Base-by-base conservation (phyloP, 2,113 vertebrate genomes). In the Zingel zingel region DNA sequence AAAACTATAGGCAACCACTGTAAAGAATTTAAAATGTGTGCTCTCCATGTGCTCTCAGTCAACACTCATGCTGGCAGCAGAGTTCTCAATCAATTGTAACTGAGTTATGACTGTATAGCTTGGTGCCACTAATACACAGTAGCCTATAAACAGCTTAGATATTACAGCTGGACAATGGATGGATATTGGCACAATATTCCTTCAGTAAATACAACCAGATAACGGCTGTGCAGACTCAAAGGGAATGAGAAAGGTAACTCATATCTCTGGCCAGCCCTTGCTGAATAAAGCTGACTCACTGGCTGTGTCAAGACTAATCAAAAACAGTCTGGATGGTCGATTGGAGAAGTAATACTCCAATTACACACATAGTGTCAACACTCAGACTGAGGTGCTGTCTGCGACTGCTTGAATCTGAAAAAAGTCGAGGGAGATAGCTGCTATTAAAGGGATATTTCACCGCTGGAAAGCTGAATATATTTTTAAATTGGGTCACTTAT, bases 11-110 rank as follows among this genome's bases (percentile, higher is more conserved):
- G 33, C 33, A 33, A 33, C 33, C 36, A 65, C 53, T 51, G 58
- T 70, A 62, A 81, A 63, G 48, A 73, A 43, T 45, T 66, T 71
- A 56, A 64, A 79, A 57, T 58, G 25, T 75, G 65, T 54, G 65
- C 50, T 75, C 39, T 57, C 30, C 14, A 36, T 63, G 50, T 75
- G 71, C 50, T 71, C 58, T 11, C 57, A 43, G 54, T 53, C 73
- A 45, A 58, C 69, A 64, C 73, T 39, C 23, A 30, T 33, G 57
- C n/a, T 19, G 45, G 66, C 39, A 2, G 33, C 65, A 69, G 23
- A 62, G 39, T 54, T 15, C 56, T 69, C 65, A 82, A 56, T 75
- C 47, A 47, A 58, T 53, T 63, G 36, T 33, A 36, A 64, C 39
- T 51, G 50, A n/a, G 61, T 33, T 15, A 23, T 62, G 23, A 27